These are phyloP conservation scores for Melieria picta DNA, from an alignment of 2,888 invertebrate genomes.

Conservation along the genomic window DNA sequence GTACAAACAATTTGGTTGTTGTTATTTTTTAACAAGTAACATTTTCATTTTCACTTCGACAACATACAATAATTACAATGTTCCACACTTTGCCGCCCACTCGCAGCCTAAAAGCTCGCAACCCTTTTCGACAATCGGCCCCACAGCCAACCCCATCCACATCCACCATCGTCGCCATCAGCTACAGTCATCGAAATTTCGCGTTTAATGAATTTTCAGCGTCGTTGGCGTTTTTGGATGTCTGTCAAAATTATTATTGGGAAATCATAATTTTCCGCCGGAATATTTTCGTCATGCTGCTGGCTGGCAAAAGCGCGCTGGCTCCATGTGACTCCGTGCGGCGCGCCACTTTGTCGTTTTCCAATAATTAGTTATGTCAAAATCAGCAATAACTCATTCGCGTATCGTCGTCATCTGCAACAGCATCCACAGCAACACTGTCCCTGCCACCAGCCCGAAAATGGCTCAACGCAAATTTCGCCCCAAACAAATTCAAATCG, in stretches of 20 bases:
- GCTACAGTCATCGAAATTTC: constrained; percentile 16
- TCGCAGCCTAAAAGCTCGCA: constrained; percentile 38
- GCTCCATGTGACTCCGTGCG: not conserved
- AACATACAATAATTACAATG: not conserved
- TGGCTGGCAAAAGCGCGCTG: not conserved
- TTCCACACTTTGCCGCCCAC: constrained; percentile 16
- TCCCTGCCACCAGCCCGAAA: too few relatives aligned
- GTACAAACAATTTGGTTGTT: constrained; percentile 1
- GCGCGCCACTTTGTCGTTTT: constrained; percentile 29
- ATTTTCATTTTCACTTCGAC: constrained; percentile 19
- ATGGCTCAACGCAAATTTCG: too few relatives aligned
- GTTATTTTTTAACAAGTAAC: constrained; percentile 2
- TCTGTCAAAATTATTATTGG: constrained; percentile 40
- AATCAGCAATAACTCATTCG: constrained; percentile 34
- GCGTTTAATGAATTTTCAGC: constrained; percentile 30
- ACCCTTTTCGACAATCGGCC: constrained; percentile 40
- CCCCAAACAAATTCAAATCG: too few relatives aligned
- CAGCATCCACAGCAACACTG: too few relatives aligned
- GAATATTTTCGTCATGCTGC: constrained; percentile 2
- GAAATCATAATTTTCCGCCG: constrained; percentile 37
- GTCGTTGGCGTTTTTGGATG: constrained; percentile 22
- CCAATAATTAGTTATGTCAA: constrained; percentile 36
- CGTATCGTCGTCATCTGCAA: too few relatives aligned
- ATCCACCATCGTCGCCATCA: constrained; percentile 4
- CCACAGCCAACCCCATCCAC: not conserved